Evolutionary conservation across 2,797 vertebrate genomes (phyloP).

Genomic region (Sebastolobus altivelis): DNA sequence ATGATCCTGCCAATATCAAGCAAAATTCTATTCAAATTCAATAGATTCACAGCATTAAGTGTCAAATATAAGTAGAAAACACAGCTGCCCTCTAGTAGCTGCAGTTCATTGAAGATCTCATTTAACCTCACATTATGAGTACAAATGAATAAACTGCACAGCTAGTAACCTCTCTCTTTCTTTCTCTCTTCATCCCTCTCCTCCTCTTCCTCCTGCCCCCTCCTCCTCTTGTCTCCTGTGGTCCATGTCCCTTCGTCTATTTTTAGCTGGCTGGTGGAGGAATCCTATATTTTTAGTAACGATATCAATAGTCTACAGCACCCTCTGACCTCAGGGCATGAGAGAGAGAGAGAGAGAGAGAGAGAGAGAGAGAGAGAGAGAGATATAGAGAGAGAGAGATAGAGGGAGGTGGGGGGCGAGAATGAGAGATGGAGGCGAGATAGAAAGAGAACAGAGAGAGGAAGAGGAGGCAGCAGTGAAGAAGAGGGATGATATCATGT

Average conservation of each 20-base stretch:
- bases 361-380: background rate
- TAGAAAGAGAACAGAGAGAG: slow-evolving; percentile 28
- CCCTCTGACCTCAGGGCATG: slow-evolving; percentile 75
- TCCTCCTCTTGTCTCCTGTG: slow-evolving; percentile 68
- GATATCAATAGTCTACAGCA: slow-evolving; percentile 79
- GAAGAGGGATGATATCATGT: slow-evolving; percentile 55
- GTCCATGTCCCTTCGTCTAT: slow-evolving; percentile 78
- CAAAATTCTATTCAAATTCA: background rate
- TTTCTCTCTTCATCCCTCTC: slow-evolving; percentile 33
- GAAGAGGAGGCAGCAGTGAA: slow-evolving; percentile 42
- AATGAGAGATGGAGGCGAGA: slow-evolving; percentile 32
- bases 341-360: slow-evolving; percentile 30
- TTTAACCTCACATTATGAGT: slow-evolving; percentile 5
- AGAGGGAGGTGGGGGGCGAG: background rate
- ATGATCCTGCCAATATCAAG: background rate
- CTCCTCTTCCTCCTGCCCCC: slow-evolving; percentile 48
- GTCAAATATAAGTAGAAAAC: background rate
- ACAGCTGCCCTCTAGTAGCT: background rate
- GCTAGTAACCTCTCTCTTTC: slow-evolving; percentile 24
- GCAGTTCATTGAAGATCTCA: slow-evolving; percentile 2
- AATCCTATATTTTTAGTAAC: slow-evolving; percentile 83
- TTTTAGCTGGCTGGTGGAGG: slow-evolving; percentile 79
- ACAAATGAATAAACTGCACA: slow-evolving; percentile 26
- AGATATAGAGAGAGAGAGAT: background rate
- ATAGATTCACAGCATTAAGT: background rate